phyloP scores from a whole-genome alignment of 2,888 invertebrate genomes.

The Drosophila formosana region DNA sequence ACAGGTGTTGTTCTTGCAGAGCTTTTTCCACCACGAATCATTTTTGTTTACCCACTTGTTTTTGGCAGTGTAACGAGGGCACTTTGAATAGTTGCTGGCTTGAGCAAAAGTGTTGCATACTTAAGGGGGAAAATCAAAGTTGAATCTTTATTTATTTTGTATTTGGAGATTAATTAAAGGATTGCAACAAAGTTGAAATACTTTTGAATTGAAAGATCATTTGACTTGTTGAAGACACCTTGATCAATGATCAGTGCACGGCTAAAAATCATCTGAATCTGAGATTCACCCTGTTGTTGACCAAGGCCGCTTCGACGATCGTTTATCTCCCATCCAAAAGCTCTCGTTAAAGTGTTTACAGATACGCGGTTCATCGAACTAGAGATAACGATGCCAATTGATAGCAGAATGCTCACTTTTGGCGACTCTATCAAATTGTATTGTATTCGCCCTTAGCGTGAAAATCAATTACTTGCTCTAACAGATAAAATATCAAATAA shows the following conservation, averaged over 20 bases:
- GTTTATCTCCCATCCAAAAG: neutral
- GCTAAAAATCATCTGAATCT: neutral
- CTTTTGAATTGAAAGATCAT: too few relatives aligned
- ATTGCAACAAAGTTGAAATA: too few relatives aligned
- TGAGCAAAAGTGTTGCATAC: neutral
- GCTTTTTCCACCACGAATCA: too few relatives aligned
- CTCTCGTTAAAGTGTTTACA: neutral
- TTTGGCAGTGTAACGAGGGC: constrained; percentile 11
- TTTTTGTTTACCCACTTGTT: too few relatives aligned
- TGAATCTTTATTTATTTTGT: too few relatives aligned
- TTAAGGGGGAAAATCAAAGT: neutral
- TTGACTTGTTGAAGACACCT: too few relatives aligned
- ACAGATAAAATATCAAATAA: neutral
- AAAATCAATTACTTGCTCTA: neutral
- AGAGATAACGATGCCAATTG: constrained; percentile 3
- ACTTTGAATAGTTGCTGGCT: neutral
- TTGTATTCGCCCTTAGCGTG: neutral
- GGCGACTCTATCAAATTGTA: neutral
- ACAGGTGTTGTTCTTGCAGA: constrained; percentile 3
- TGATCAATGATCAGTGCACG: too few relatives aligned
- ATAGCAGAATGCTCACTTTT: neutral
- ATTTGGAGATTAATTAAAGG: too few relatives aligned
- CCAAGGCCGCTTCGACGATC: neutral
- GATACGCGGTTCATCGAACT: neutral
- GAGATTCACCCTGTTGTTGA: neutral